Evolutionary conservation across 2,888 invertebrate species (phyloP).

Genomic region (Nemurella pictetii): DNA sequence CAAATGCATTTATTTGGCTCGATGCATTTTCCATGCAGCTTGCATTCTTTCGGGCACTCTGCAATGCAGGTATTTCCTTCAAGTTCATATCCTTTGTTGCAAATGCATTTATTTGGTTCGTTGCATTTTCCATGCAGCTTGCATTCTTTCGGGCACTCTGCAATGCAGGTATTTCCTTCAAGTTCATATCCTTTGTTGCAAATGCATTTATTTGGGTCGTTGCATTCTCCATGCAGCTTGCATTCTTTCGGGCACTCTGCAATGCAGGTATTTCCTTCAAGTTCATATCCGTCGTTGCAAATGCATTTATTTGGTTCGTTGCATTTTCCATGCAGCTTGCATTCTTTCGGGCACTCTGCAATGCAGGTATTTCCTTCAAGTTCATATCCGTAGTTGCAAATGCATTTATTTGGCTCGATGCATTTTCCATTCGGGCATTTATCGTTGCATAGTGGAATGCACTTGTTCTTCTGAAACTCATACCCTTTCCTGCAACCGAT

Average conservation of each 20-base stretch:
- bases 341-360: background rate
- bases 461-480: background rate
- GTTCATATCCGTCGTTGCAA: background rate
- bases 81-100: too few species aligned
- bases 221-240: background rate
- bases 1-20: too few species aligned
- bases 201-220: background rate
- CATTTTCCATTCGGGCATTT: background rate
- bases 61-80: too few species aligned
- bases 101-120: too few species aligned
- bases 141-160: too few species aligned
- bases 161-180: too few species aligned
- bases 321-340: background rate
- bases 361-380: background rate
- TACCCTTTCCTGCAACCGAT: constrained; percentile 5
- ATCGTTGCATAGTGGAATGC: background rate
- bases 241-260: background rate
- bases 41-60: too few species aligned
- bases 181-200: background rate
- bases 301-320: background rate
- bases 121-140: too few species aligned
- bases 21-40: too few species aligned
- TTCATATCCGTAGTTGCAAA: background rate
- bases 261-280: background rate
- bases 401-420: background rate